Base-by-base conservation (phyloP, 2,888 invertebrate genomes). In the Blera fallax region DNA sequence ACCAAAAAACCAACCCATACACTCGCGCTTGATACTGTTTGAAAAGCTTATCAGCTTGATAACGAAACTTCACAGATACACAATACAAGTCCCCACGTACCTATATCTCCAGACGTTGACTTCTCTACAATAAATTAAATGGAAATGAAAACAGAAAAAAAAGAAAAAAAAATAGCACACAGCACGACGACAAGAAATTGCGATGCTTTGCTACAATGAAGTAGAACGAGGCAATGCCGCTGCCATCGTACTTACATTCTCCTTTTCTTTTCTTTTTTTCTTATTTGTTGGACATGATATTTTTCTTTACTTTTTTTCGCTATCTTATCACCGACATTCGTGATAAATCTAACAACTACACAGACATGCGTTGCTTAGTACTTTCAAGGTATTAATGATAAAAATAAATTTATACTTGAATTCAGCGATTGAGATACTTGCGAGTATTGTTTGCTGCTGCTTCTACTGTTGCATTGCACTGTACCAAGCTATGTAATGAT, bases 371-470 rank as follows among this genome's bases (percentile, higher is more conserved):
- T 56, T 24, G 48, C 29, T 62, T 48, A 64, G 43, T 73, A 24
- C 72, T 60, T 56, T 74, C 80, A 84, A 79, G 84, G 80, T 69
- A 58, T 74, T 60, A 80, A 80, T 80, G 74, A 80, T 74, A 84
- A 80, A 79, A 84, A 74, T 80, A 58, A 69, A 74, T 83, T 83
- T 52, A 43, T 52, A 72, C 65, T 73, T 48, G 48, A 77, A 82
- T 77, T 40, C 11, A 58, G 11, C 62, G 54, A 50, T 72, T 77
- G 43, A 48, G 16, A 60, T 74, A 76, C 37, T n/a, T n/a, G n/a
- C n/a, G n/a, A n/a, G 52, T 43, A 64, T 16, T 24, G 24, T 24
- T n/a, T n/a, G n/a, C n/a, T n/a, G n/a, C n/a, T 24, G 24, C 24
- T 48, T 32, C 16, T 18, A 4, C 21, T 29, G n/a, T 27, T 40